A percentile compares a stretch with the other conserved stretches of the same genome.
These are phyloP conservation scores for Vultur gryphus DNA, from an alignment of 2,797 vertebrate species.

Conservation along the genomic window DNA sequence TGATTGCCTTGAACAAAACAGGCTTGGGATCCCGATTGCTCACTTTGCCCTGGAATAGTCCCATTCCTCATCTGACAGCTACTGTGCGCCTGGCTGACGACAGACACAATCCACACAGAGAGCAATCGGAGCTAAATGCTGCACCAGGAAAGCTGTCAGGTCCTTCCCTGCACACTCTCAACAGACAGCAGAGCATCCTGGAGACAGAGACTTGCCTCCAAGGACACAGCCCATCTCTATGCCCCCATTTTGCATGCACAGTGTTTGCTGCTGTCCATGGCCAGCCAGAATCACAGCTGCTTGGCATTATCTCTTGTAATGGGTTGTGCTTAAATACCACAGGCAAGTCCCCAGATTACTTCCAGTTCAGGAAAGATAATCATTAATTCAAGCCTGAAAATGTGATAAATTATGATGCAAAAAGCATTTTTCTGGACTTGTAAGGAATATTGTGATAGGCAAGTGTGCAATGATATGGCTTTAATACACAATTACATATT, in stretches of 20 bases:
- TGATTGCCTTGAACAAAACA: background rate
- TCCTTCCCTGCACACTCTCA: background rate
- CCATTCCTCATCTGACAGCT: background rate
- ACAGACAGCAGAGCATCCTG: background rate
- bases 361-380: background rate
- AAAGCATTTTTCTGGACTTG: background rate
- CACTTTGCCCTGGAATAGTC: background rate
- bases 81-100: background rate
- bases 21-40: background rate
- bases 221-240: background rate
- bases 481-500: background rate
- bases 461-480: background rate
- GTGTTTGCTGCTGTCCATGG: background rate
- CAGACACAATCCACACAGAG: background rate
- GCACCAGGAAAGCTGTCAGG: background rate
- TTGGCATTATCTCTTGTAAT: background rate
- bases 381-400: background rate
- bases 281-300: background rate
- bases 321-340: too few species aligned
- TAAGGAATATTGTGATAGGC: background rate
- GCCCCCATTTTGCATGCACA: background rate
- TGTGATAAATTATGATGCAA: background rate
- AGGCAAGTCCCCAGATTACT: background rate
- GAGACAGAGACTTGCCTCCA: background rate
- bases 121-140: background rate